Conservation (phyloP, 2,888 invertebrate genomes). For the Drosophila borealis region DNA sequence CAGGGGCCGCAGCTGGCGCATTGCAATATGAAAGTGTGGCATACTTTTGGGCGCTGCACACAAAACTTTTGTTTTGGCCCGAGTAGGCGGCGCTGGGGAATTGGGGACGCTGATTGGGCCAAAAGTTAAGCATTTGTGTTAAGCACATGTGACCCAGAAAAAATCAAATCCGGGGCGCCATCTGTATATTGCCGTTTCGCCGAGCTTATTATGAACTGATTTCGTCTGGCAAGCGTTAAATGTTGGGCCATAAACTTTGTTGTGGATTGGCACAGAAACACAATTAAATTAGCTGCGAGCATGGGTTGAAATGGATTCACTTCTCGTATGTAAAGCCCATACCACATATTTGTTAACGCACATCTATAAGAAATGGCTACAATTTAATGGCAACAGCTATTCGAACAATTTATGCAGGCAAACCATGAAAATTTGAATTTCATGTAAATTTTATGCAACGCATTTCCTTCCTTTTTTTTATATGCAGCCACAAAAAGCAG, state of each 20-base stretch:
- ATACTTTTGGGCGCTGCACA: slow-evolving; percentile 48
- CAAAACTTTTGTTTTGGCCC: slow-evolving; percentile 34
- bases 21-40: slow-evolving; percentile 50
- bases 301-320: not conserved
- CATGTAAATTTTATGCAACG: slow-evolving; percentile 63
- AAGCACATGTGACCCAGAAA: slow-evolving; percentile 67
- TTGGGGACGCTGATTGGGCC: not conserved
- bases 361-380: slow-evolving; percentile 22
- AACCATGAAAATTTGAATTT: slow-evolving; percentile 72
- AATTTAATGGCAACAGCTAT: slow-evolving; percentile 30
- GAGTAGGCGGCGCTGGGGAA: not conserved
- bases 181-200: slow-evolving; percentile 50
- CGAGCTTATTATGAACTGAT: slow-evolving; percentile 68
- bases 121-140: slow-evolving; percentile 68
- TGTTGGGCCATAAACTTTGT: slow-evolving; percentile 43
- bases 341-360: slow-evolving; percentile 1
- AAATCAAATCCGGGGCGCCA: slow-evolving; percentile 25
- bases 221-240: slow-evolving; percentile 41
- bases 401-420: slow-evolving; percentile 59
- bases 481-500: slow-evolving; percentile 20
- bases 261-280: slow-evolving; percentile 52
- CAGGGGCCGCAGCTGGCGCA: slow-evolving; percentile 35
- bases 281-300: slow-evolving; percentile 61
- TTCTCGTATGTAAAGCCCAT: not conserved
- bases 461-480: slow-evolving; percentile 19